Percentiles rank a stretch among this genome's conserved stretches.
Conservation (phyloP, 2,797 vertebrate species). For the Natrix natrix region DNA sequence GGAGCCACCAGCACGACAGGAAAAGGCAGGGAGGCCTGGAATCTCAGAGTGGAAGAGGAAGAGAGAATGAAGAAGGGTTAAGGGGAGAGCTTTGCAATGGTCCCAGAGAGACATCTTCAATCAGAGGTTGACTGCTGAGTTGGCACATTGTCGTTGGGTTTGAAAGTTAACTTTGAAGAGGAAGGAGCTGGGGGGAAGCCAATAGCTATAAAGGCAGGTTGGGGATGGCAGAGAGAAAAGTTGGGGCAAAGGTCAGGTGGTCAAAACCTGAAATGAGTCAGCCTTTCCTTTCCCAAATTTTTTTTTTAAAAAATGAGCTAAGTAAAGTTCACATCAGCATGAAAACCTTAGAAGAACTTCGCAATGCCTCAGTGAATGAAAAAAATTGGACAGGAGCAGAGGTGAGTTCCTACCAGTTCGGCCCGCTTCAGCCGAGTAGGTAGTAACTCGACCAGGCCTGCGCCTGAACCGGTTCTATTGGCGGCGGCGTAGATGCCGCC, state of each 20-base stretch:
- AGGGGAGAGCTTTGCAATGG: neutral
- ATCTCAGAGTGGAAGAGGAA: conserved; percentile 36
- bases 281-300: neutral
- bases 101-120: conserved; percentile 46
- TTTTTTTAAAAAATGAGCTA: neutral
- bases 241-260: rapidly evolving
- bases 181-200: neutral
- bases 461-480: too few species aligned
- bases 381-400: neutral
- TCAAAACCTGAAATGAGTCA: neutral
- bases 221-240: neutral
- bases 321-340: neutral
- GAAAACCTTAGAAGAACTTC: neutral
- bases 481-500: too few species aligned
- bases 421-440: too few species aligned
- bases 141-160: conserved; percentile 26
- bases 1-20: conserved; percentile 66
- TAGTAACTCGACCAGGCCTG: too few species aligned
- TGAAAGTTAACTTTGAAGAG: conserved; percentile 11
- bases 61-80: conserved; percentile 41
- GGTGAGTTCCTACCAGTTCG: too few species aligned
- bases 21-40: conserved; percentile 65
- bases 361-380: neutral
- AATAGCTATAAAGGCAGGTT: rapidly evolving
- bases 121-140: conserved; percentile 46